Conservation (phyloP, 1,140 invertebrate genomes). For the Popillia japonica region DNA sequence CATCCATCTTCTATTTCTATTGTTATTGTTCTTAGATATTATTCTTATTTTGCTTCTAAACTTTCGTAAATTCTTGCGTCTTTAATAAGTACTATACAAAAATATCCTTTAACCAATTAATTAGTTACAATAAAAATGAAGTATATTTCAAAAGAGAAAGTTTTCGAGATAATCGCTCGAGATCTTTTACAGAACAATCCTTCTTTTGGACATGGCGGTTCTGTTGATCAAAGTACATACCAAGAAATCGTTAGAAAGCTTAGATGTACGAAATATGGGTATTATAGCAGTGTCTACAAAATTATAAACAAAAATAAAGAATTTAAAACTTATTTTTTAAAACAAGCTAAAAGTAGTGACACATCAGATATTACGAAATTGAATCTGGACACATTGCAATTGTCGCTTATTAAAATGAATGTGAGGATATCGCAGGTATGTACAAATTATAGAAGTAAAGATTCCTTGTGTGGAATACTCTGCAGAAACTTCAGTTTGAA, state of each 20-base stretch:
- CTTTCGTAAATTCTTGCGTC: background rate
- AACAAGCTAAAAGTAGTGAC: background rate
- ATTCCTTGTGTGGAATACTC: background rate
- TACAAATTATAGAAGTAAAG: background rate
- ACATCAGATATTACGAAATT: background rate
- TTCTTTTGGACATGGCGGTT: too few species aligned
- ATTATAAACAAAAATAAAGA: too few species aligned
- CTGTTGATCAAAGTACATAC: too few species aligned
- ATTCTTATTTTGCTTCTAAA: background rate
- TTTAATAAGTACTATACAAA: background rate
- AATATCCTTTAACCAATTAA: background rate
- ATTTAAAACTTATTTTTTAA: background rate
- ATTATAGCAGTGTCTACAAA: too few species aligned
- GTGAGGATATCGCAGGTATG: background rate
- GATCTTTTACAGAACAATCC: too few species aligned
- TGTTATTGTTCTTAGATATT: conserved; percentile 1
- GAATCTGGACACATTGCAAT: background rate
- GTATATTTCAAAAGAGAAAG: background rate
- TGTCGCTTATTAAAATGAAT: background rate
- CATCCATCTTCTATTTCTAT: background rate
- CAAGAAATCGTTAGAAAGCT: too few species aligned
- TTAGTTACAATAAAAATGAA: background rate
- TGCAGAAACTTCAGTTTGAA: background rate
- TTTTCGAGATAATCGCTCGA: too few species aligned
- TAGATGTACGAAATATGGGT: too few species aligned